Evolutionary conservation across 2,888 invertebrate species (phyloP).

Genomic region (Campaea margaritaria): DNA sequence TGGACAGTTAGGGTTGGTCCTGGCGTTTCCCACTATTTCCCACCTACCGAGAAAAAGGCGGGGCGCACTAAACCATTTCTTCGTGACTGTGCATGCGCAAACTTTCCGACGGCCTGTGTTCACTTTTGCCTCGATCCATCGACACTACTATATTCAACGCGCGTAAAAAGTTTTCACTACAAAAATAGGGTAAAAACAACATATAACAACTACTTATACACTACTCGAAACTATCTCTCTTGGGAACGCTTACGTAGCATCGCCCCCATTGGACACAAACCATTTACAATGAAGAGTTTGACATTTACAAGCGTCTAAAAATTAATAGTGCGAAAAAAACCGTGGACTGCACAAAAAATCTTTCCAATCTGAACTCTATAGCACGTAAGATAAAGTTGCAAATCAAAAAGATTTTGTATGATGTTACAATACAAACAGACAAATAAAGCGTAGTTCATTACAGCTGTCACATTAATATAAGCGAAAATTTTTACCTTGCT

Average conservation of each 20-base stretch:
- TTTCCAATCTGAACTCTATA: conserved; percentile 18
- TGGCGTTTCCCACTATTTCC: no score
- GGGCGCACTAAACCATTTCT: no score
- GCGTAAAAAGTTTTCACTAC: not conserved
- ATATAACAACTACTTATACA: not conserved
- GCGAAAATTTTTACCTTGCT: conserved; percentile 67
- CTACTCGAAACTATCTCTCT: conserved; percentile 12
- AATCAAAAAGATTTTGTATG: conserved; percentile 5
- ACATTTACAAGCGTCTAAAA: conserved; percentile 43
- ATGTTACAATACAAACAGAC: conserved; percentile 46
- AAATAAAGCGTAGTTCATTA: conserved; percentile 60
- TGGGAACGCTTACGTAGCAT: conserved; percentile 18
- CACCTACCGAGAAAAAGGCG: no score
- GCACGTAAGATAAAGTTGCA: not conserved
- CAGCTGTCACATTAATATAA: conserved; percentile 60
- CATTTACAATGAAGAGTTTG: conserved; percentile 23
- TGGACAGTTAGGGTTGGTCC: no score
- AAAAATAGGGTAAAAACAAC: not conserved
- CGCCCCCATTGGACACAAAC: conserved; percentile 16
- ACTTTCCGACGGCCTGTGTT: no score
- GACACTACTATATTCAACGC: no score
- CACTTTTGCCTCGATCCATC: no score
- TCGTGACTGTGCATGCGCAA: no score
- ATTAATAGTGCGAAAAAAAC: conserved; percentile 43
- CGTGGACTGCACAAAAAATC: conserved; percentile 15